Base-by-base conservation (phyloP, 2,888 invertebrate genomes). In the Philereme vetulata region DNA sequence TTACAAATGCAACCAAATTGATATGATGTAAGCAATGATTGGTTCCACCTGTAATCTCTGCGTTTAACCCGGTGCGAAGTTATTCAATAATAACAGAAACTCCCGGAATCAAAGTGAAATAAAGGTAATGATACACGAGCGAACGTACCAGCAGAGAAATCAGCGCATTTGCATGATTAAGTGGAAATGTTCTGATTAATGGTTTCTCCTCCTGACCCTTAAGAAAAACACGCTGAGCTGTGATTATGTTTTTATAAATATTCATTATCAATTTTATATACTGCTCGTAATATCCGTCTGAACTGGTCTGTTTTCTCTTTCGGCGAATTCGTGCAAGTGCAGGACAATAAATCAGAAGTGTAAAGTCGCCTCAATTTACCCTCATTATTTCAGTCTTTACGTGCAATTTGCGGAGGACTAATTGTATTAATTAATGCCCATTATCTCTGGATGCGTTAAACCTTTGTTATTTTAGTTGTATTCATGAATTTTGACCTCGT, bases 281-380 rank as follows among this genome's bases (percentile, higher is more conserved):
- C 80, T 82, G 87, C 82, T 81, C 85, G 86, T 85, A 87, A 90
- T 88, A 88, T 84, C 83, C 81, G 80, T 78, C 78, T 61, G 80
- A 85, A 88, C 90, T 89, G 89, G 90, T 88, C 88, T 78, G 90
- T 90, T 92, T 91, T 91, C 90, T 90, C 91, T 91, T 92, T 91
- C 90, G 86, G 71, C 89, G 91, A 90, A 92, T 86, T 87, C 86
- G 80, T 80, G 80, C 88, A 86, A 87, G 88, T 85, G 86, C 86
- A 83, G 79, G 83, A 89, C 88, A 90, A 91, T 92, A 92, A 92
- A 92, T 92, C 91, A 91, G 86, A 88, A 88, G 91, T 90, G 91
- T 88, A 90, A 90, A 92, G 90, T 86, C 84, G 86, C 83, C 86
- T 90, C 89, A 86, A 90, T 91, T 91, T 86, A 83, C 85, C 84